These are phyloP conservation scores for Chloropsis hardwickii DNA, from an alignment of 2,113 vertebrate genomes.

Conservation along the genomic window DNA sequence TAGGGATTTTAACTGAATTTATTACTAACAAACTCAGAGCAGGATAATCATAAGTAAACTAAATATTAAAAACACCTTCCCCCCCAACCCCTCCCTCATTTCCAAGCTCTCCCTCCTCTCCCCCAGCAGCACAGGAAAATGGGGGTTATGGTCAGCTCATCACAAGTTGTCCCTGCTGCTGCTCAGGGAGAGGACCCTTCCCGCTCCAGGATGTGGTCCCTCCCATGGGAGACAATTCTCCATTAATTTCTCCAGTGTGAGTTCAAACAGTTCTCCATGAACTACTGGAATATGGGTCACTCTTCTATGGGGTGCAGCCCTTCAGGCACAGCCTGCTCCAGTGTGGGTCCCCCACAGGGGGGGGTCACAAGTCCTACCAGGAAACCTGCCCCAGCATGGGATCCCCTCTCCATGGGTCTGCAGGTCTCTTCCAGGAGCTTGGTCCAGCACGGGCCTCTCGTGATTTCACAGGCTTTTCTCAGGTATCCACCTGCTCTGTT, in stretches of 20 bases:
- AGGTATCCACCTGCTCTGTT: background rate
- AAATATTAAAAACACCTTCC: background rate
- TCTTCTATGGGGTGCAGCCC: background rate
- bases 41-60: background rate
- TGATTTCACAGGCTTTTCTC: background rate
- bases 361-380: background rate
- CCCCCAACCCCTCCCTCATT: background rate
- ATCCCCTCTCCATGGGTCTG: background rate
- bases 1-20: background rate
- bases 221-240: background rate
- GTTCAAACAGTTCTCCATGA: background rate
- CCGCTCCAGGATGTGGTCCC: background rate
- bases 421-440: background rate
- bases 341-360: no score
- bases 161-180: background rate
- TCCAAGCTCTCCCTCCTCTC: background rate
- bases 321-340: background rate
- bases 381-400: background rate
- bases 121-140: background rate
- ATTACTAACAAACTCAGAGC: background rate
- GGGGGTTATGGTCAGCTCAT: background rate
- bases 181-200: background rate
- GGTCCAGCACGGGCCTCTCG: rapidly evolving
- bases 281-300: background rate
- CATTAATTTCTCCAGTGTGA: background rate